Base-by-base conservation (phyloP, 2,797 vertebrate genomes). In the Notolepis coatsorum region DNA sequence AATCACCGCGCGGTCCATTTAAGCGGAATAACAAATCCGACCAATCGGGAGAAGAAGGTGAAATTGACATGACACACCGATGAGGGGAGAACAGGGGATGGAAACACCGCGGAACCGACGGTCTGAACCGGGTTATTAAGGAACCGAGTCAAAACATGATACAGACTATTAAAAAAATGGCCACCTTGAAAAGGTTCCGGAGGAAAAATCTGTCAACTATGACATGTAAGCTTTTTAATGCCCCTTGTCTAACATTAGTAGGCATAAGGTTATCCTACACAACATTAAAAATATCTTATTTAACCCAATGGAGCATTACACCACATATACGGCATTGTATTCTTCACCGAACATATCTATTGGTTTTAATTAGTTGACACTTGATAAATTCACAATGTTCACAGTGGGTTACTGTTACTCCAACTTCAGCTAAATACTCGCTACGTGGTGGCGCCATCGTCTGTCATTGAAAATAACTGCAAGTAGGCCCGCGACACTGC, bases 391-490 rank as follows among this genome's bases (percentile, higher is more conserved):
- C 77, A 76, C 53, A 65, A 77, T 82, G 5, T 46, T 78, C 87
- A 82, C 83, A 15, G 71, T 75, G 64, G 75, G 68, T 77, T 79
- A 13, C n/a, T 23, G 5, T 28, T 12, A 81, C 80, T 84, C 45
- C 75, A 79, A 71, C 71, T 76, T 79, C 73, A 56, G 81, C 71
- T 71, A 84, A 68, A 79, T 65, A 64, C 54, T 82, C 87, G 92
- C 88, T 94, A 90, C 91, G 85, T 88, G 90, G 94, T 93, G 95
- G 91, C 95, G 94, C 96, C 97, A 96, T 94, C 97, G 93, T 91
- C 95, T 92, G 97, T 93, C 78, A 59, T 59, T 54, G 84, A 70
- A 46, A 81, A 59, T 87, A 84, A 89, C 87, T 89, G 90, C 94
- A 92, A 68, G 61, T 2, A 48, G 60, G 65, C 61, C 63, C 59